Base-by-base conservation (phyloP, 2,113 vertebrate species). In the Galbula dea region DNA sequence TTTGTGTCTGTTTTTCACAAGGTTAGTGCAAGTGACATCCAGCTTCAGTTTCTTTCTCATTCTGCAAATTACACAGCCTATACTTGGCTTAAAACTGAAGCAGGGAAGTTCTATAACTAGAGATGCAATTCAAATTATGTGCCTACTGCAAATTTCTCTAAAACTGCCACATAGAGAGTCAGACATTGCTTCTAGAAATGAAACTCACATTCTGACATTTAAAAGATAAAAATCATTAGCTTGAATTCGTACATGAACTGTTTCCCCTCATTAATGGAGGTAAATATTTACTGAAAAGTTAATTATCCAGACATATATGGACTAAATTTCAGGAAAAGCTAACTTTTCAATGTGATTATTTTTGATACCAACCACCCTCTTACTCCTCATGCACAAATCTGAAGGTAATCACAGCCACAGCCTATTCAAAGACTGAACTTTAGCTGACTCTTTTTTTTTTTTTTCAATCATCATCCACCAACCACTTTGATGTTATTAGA, bases 401-500 rank as follows among this genome's bases (percentile, higher is more conserved):
- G 58, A 90, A 91, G 14, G 58, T 62, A 91, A 94, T 86, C 24
- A 43, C 32, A 88, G 45, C 18, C 24, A 43, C 32, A 88, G 45
- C 18, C 65, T 74, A 73, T 62, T 89, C 66, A 87, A 69, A 81
- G 54, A 51, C 48, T 95, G 92, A 96, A 93, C 95, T 96, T 86
- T 78, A 86, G 36, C 65, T 95, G 92, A 86, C 94, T 88, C 32
- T 85, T 59, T 62, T 72, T 84, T 85, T 80, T 43, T 67, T 71
- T 65, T 36, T 62, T 72, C 52, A 80, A 43, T 55, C 79, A 81
- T 96, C 94, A 86, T 92, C 29, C 69, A 83, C 83, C 54, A 78
- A 41, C 27, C 6, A 2, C 95, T 96, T 94, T 95, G 88, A 96
- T 94, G 90, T 96, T 94, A 72, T 59, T 55, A 57, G 57, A 95